Conservation (phyloP, 2,113 vertebrate genomes). For the Saccopteryx leptura region DNA sequence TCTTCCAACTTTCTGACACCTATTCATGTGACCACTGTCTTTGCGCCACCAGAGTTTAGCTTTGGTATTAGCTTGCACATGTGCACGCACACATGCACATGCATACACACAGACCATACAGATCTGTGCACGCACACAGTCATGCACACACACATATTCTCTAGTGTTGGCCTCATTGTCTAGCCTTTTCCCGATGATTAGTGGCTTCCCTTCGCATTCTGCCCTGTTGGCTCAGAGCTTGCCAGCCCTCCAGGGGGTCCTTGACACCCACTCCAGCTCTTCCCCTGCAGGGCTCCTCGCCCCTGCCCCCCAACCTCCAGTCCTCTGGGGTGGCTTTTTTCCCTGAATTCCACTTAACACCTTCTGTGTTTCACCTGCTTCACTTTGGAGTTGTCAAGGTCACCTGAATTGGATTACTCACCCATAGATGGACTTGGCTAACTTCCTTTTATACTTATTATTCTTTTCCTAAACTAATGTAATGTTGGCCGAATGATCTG, state of each 20-base stretch:
- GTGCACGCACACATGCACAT: not conserved
- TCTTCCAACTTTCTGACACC: not conserved
- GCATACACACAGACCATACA: not conserved
- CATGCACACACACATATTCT: not conserved
- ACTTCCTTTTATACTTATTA: not conserved
- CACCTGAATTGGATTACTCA: not conserved
- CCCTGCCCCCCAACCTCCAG: not conserved
- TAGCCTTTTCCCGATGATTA: not conserved
- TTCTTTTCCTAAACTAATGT: not conserved
- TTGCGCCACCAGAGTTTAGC: not conserved
- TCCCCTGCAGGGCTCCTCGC: not conserved
- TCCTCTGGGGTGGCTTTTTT: not conserved
- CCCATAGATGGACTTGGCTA: not conserved
- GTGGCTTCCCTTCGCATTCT: not conserved
- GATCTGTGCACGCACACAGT: not conserved
- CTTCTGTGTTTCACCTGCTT: not conserved
- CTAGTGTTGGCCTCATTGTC: not conserved
- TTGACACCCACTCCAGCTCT: not conserved
- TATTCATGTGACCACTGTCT: not conserved
- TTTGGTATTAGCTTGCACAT: not conserved
- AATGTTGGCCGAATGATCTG: constrained; percentile 10
- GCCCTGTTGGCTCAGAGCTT: not conserved
- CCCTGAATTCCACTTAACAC: not conserved
- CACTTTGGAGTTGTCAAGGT: not conserved
- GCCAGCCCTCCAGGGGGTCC: not conserved